phyloP scores from a whole-genome alignment of 1,140 invertebrate genomes.

The Drosophila kepulauana region DNA sequence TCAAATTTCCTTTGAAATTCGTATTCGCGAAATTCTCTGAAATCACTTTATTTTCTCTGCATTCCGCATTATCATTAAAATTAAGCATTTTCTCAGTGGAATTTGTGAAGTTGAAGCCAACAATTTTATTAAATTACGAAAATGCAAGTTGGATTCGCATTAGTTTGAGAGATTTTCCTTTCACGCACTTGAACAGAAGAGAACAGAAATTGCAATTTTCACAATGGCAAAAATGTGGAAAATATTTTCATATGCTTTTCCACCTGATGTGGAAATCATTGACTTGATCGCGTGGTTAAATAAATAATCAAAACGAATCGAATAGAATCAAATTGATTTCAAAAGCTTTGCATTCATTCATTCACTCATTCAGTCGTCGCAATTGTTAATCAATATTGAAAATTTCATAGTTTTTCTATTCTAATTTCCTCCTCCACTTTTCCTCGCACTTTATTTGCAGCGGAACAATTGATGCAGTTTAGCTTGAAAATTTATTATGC shows the following conservation, averaged over 20 bases:
- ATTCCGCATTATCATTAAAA: neutral
- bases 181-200: neutral
- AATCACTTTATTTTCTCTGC: neutral
- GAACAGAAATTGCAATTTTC: neutral
- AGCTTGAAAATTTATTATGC: constrained; percentile 70
- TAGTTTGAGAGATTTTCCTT: neutral
- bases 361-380: neutral
- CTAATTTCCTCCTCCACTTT: constrained; percentile 21
- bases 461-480: constrained; percentile 31
- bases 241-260: too few species aligned
- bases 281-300: neutral
- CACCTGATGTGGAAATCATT: neutral
- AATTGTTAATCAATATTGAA: constrained; percentile 30
- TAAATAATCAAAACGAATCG: neutral
- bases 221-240: neutral
- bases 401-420: constrained; percentile 13
- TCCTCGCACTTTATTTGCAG: constrained; percentile 24
- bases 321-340: too few species aligned
- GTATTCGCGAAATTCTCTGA: neutral
- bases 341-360: too few species aligned
- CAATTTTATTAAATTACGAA: too few species aligned
- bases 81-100: neutral
- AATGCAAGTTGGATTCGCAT: neutral
- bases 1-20: neutral
- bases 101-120: neutral